A percentile compares a stretch with the other conserved stretches of the same genome.
phyloP scores from a whole-genome alignment of 2,797 vertebrate genomes.

The Leptatherina wallacei region DNA sequence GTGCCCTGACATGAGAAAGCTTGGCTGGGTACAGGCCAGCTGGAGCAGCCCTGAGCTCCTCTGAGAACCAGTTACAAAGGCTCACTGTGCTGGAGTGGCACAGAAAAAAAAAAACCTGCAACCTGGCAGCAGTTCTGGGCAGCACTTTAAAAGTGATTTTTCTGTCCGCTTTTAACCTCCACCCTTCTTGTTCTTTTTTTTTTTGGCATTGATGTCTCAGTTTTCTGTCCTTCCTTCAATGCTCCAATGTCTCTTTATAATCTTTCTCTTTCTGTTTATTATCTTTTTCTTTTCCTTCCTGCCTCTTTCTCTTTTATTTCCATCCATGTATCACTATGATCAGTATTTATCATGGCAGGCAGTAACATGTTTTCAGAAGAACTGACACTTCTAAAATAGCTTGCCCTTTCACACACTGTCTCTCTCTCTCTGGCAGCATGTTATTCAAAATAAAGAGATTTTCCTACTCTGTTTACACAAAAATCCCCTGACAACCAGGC shows the following conservation, averaged over 20 bases:
- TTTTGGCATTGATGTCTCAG: slow-evolving; percentile 31
- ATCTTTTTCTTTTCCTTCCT: slow-evolving; percentile 6
- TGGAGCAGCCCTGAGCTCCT: slow-evolving; percentile 59
- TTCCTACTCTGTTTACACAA: slow-evolving; percentile 25
- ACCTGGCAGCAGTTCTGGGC: slow-evolving; percentile 67
- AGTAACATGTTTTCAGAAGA: neutral
- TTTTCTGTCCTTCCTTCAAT: slow-evolving; percentile 13
- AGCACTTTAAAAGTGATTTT: slow-evolving; percentile 65
- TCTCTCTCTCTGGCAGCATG: slow-evolving; percentile 22
- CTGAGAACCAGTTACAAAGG: slow-evolving; percentile 71
- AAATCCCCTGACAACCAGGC: slow-evolving; percentile 42
- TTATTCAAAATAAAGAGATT: slow-evolving; percentile 33
- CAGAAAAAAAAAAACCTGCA: slow-evolving; percentile 44
- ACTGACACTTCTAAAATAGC: slow-evolving; percentile 51
- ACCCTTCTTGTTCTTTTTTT: slow-evolving; percentile 47
- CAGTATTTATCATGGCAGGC: slow-evolving; percentile 30
- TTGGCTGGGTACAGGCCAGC: slow-evolving; percentile 59
- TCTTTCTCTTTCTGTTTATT: slow-evolving; percentile 5
- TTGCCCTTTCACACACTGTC: slow-evolving; percentile 47
- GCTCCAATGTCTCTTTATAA: neutral
- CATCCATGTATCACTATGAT: neutral
- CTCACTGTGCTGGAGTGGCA: slow-evolving; percentile 71
- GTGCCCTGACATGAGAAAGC: slow-evolving; percentile 60
- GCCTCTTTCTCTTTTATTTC: slow-evolving; percentile 15
- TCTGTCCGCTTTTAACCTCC: slow-evolving; percentile 58